Base-by-base conservation (phyloP, 2,888 invertebrate genomes). In the Thalpophila matura region DNA sequence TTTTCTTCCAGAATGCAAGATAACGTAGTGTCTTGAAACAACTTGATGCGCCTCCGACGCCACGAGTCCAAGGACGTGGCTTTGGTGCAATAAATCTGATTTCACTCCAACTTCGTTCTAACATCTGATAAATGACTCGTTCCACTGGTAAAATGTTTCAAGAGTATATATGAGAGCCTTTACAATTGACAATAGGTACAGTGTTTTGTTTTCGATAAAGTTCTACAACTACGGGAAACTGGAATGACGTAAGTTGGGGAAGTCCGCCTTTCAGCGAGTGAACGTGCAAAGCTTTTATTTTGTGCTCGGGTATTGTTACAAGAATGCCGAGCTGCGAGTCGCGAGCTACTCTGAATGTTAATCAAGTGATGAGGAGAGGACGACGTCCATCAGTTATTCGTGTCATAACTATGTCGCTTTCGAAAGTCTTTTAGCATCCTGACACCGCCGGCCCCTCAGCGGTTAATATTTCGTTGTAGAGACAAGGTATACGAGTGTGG, bases 241-340 rank as follows among this genome's bases (percentile, higher is more conserved):
- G 80, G 81, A 76, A 81, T 86, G 86, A 86, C 83, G 86, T 86
- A 87, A 88, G 89, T 89, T 87, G 84, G 86, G 87, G 86, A 90
- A 90, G 87, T 87, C 85, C 83, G 86, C 88, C 89, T 91, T 92
- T 93, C 89, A 91, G 84, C 81, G 81, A 86, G 81, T 85, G 90
- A 88, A 93, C 94, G 93, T 91, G 93, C 89, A 86, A 87, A 87
- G 92, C 89, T 94, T 94, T 94, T 93, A 93, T 93, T 93, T 93
- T 87, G 89, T 89, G 85, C 84, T 77, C 84, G 79, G 87, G 90
- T 89, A 92, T 92, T 93, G 93, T 92, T 90, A 89, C 90, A 86
- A 87, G 89, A 91, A 90, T 88, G 88, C 86, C 80, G 87, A 90
- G 90, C 89, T 89, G 84, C 83, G 81, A 87, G 89, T 87, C 84